phyloP scores from a whole-genome alignment of 1,140 invertebrate species.

The Zaprionus gabonicus region DNA sequence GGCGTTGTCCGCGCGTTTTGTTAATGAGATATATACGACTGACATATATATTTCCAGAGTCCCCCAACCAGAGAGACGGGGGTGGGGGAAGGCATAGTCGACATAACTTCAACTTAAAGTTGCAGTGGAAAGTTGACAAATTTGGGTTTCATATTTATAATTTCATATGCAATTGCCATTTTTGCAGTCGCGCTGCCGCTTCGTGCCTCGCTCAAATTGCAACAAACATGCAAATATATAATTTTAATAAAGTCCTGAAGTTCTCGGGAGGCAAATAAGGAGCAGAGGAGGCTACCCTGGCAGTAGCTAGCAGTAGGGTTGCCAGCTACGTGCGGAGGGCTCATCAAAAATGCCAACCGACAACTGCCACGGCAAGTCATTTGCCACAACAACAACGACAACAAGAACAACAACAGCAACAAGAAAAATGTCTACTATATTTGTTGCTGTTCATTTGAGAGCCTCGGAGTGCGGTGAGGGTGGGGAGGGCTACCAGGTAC shows the following conservation, averaged over 20 bases:
- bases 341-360: constrained; percentile 75
- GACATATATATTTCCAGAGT: no score
- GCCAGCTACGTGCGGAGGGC: constrained; percentile 42
- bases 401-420: constrained; percentile 27
- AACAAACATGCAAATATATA: constrained; percentile 82
- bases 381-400: constrained; percentile 43
- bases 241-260: constrained; percentile 74
- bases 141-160: constrained; percentile 73
- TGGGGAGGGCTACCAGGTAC: constrained; percentile 6
- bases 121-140: constrained; percentile 45
- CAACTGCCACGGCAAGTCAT: constrained; percentile 58
- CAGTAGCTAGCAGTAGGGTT: neutral
- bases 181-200: constrained; percentile 37
- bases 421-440: constrained; percentile 36
- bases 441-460: constrained; percentile 52
- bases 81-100: neutral
- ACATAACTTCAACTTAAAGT: constrained; percentile 36
- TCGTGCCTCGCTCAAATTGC: constrained; percentile 63
- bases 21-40: constrained; percentile 21
- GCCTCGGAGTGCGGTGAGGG: neutral
- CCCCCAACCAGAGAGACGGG: no score
- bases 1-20: constrained; percentile 21
- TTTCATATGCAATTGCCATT: constrained; percentile 69
- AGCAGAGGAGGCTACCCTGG: neutral
- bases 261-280: constrained; percentile 7